phyloP scores from a whole-genome alignment of 2,888 invertebrate species.

The Orthosia incerta region DNA sequence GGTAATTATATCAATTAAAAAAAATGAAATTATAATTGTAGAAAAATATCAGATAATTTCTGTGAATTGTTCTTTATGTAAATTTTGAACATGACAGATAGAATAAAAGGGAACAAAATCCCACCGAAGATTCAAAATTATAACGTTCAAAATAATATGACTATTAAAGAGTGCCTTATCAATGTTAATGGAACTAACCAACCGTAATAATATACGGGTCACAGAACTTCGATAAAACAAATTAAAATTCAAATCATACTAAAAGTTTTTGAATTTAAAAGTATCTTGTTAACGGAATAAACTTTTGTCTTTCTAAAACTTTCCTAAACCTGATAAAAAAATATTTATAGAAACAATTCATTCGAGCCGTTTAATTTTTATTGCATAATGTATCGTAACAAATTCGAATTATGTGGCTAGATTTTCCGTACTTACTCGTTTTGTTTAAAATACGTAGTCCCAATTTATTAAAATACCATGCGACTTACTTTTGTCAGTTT shows the following conservation, averaged over 20 bases:
- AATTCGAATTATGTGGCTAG: slow-evolving; percentile 16
- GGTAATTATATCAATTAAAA: background rate
- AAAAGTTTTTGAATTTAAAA: background rate
- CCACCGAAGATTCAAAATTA: background rate
- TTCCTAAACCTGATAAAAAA: background rate
- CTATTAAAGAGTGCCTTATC: slow-evolving; percentile 12
- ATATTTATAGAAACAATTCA: slow-evolving; percentile 8
- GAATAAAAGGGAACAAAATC: background rate
- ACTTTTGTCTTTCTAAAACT: slow-evolving; percentile 1
- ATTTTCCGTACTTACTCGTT: background rate
- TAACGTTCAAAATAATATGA: background rate
- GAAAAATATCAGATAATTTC: no score
- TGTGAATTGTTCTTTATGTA: no score
- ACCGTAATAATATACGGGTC: background rate
- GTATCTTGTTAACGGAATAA: slow-evolving; percentile 13
- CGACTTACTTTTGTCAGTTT: slow-evolving; percentile 42
- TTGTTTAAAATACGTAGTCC: slow-evolving; percentile 8
- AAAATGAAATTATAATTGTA: no score
- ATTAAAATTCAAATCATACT: slow-evolving; percentile 22
- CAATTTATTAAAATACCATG: background rate
- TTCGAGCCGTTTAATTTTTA: slow-evolving; percentile 3
- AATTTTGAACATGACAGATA: background rate
- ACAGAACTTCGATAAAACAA: background rate
- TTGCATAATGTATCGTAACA: slow-evolving; percentile 42
- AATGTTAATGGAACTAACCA: background rate